A percentile compares a stretch with the other conserved stretches of the same genome.
Conservation (phyloP, 1,140 invertebrate genomes). For the Drosophila kikkawai region DNA sequence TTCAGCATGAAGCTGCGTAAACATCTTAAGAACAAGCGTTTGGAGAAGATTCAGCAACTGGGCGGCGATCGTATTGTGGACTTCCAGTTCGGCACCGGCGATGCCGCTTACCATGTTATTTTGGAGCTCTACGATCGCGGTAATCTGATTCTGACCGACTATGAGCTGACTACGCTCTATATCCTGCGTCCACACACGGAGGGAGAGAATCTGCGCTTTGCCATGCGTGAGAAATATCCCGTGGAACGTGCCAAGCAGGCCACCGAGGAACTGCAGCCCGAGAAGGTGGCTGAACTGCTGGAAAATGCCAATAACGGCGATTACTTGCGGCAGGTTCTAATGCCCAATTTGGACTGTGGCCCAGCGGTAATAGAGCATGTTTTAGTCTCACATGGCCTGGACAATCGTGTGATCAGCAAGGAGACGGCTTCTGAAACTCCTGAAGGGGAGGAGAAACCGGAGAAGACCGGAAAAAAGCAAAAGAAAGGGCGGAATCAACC, state of each 20-base stretch:
- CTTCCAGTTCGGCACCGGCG: slow-evolving; percentile 97
- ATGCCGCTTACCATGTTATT: slow-evolving; percentile 98
- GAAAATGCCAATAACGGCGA: slow-evolving; percentile 90
- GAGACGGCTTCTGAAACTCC: slow-evolving; percentile 35
- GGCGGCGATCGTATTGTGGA: slow-evolving; percentile 96
- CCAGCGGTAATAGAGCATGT: slow-evolving; percentile 96
- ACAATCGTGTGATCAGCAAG: slow-evolving; percentile 85
- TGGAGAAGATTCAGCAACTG: slow-evolving; percentile 94
- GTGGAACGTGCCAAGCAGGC: slow-evolving; percentile 89
- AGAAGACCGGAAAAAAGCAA: slow-evolving; percentile 56
- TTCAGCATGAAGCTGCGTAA: slow-evolving; percentile 99
- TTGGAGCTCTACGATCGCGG: slow-evolving; percentile 98
- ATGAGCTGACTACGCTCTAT: slow-evolving; percentile 96
- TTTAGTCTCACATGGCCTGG: slow-evolving; percentile 90
- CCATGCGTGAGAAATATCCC: slow-evolving; percentile 97
- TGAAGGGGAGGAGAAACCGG: neutral
- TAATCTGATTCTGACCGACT: slow-evolving; percentile 98
- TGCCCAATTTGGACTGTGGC: slow-evolving; percentile 94
- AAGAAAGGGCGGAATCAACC: slow-evolving; percentile 39
- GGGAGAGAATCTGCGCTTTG: slow-evolving; percentile 96
- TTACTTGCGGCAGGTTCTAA: slow-evolving; percentile 93
- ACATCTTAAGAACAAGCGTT: slow-evolving; percentile 97
- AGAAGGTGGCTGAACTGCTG: slow-evolving; percentile 87
- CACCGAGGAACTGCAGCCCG: slow-evolving; percentile 80
- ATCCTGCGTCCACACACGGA: slow-evolving; percentile 97